Conservation (phyloP, 92 coral and sea anemone species). For the Zoanthus sansibaricus region DNA sequence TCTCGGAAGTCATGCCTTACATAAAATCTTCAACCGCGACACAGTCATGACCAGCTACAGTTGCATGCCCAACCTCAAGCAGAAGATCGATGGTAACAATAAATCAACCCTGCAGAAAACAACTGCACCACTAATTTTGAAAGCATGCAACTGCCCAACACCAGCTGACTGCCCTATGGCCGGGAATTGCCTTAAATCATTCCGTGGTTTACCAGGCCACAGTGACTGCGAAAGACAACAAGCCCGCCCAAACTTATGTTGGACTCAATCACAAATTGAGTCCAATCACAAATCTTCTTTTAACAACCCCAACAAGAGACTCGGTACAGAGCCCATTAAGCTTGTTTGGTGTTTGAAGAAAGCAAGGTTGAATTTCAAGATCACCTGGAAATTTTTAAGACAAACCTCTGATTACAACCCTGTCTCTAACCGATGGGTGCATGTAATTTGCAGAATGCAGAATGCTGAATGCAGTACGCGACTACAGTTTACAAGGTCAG, state of each 20-base stretch:
- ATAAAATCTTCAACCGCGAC: slow-evolving; percentile 45
- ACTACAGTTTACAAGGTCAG: too few relatives aligned
- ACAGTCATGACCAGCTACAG: background rate
- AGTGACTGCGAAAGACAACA: slow-evolving; percentile 1
- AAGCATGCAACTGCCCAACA: slow-evolving; percentile 27
- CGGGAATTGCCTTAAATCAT: slow-evolving; percentile 27
- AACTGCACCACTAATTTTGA: background rate
- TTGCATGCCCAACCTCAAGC: slow-evolving; percentile 47
- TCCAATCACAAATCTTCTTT: too few relatives aligned
- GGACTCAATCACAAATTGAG: slow-evolving; percentile 35
- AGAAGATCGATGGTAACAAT: slow-evolving; percentile 51
- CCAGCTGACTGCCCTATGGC: slow-evolving; percentile 33
- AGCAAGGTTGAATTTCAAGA: too few relatives aligned
- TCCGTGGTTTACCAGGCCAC: slow-evolving; percentile 47
- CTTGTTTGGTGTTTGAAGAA: too few relatives aligned
- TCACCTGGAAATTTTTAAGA: too few relatives aligned
- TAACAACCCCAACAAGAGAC: too few relatives aligned
- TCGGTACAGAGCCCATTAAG: too few relatives aligned
- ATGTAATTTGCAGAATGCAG: too few relatives aligned
- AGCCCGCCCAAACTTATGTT: slow-evolving; percentile 48
- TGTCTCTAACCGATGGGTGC: too few relatives aligned
- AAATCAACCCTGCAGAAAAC: slow-evolving; percentile 22
- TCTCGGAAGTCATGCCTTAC: slow-evolving; percentile 45
- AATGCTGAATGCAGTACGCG: too few relatives aligned
- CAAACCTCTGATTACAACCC: too few relatives aligned